These are phyloP conservation scores for Dinocampus coccinellae DNA, from an alignment of 2,888 invertebrate species.

Conservation along the genomic window DNA sequence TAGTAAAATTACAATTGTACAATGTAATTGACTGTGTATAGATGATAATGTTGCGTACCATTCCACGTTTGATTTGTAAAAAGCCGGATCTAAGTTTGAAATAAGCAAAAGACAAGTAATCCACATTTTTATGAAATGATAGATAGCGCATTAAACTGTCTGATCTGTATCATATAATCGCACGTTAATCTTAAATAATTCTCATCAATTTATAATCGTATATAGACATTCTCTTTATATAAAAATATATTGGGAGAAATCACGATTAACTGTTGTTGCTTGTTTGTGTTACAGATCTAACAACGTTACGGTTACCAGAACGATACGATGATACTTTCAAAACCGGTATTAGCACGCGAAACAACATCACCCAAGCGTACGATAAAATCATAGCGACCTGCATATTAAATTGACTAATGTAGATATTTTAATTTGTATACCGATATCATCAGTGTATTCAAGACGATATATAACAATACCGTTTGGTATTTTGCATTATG, in stretches of 20 bases:
- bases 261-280: conserved; percentile 31
- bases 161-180: not conserved
- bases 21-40: not conserved
- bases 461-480: too few species aligned
- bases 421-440: not conserved
- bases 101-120: not conserved
- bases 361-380: conserved; percentile 41
- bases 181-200: not conserved
- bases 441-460: not conserved
- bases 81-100: not conserved
- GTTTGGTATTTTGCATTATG: not conserved
- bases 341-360: conserved; percentile 50
- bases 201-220: not conserved
- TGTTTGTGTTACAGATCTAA: conserved; percentile 26
- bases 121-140: not conserved
- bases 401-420: conserved; percentile 19
- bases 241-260: not conserved
- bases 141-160: too few species aligned
- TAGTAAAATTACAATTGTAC: too few species aligned
- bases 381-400: conserved; percentile 32
- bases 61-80: not conserved
- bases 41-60: not conserved
- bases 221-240: not conserved
- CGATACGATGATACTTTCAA: conserved; percentile 52
- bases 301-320: conserved; percentile 51